phyloP scores from a whole-genome alignment of 2,888 invertebrate genomes.

The Lasius platythorax region DNA sequence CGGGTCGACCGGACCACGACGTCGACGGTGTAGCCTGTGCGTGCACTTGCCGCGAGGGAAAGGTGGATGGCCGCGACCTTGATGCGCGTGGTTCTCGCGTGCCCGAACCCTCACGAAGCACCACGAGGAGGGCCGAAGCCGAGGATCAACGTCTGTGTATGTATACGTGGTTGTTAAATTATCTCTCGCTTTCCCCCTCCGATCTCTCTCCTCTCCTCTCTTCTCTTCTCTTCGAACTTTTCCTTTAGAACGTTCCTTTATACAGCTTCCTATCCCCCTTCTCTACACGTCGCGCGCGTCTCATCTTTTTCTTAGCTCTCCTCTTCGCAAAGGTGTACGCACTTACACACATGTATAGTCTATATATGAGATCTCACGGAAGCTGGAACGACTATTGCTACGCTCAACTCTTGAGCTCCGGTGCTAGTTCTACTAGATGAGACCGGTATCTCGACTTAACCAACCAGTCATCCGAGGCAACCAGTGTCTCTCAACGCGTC shows the following conservation, averaged over 20 bases:
- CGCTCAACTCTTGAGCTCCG: constrained; percentile 63
- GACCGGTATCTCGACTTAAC: constrained; percentile 82
- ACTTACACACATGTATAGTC: constrained; percentile 2
- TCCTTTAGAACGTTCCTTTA: constrained; percentile 18
- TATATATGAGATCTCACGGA: constrained; percentile 75
- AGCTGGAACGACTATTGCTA: constrained; percentile 75
- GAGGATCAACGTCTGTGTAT: constrained; percentile 43
- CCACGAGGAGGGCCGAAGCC: constrained; percentile 71
- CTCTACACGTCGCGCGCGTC: constrained; percentile 37
- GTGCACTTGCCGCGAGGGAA: constrained; percentile 79
- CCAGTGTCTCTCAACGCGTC: constrained; percentile 78
- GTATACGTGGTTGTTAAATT: constrained; percentile 47
- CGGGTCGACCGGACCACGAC: constrained; percentile 61
- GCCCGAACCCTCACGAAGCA: constrained; percentile 77
- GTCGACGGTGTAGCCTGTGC: constrained; percentile 72
- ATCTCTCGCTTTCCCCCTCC: constrained; percentile 51
- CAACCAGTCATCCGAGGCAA: constrained; percentile 75
- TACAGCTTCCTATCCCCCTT: constrained; percentile 17
- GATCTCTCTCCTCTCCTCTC: neutral
- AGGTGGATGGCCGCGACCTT: constrained; percentile 84
- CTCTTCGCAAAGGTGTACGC: constrained; percentile 8
- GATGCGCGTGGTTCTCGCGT: constrained; percentile 85
- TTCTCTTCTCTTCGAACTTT: constrained; percentile 9
- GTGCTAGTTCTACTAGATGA: constrained; percentile 74
- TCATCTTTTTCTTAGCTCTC: constrained; percentile 58